Evolutionary conservation across 2,797 vertebrate genomes (phyloP).

Genomic region (Tympanoctomys barrerae): DNA sequence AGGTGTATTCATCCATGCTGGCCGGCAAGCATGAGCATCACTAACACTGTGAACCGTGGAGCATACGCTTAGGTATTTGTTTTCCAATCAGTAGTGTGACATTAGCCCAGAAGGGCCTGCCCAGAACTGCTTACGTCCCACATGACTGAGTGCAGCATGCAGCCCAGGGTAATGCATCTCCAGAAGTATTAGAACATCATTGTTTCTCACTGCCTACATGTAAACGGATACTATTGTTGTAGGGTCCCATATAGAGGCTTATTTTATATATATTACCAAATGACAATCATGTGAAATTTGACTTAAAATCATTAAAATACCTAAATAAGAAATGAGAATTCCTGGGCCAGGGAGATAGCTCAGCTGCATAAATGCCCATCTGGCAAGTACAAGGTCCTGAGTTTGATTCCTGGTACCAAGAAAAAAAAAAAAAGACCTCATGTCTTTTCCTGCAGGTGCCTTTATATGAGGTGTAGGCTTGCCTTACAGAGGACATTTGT

Average conservation of each 20-base stretch:
- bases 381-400: too few species aligned
- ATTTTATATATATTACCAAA: neutral
- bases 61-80: neutral
- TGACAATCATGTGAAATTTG: neutral
- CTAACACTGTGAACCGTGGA: neutral
- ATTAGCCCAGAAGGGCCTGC: neutral
- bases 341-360: neutral
- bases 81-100: neutral
- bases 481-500: too few species aligned
- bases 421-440: too few species aligned
- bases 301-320: constrained; percentile 23
- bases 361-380: too few species aligned
- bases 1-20: too few species aligned
- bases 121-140: neutral
- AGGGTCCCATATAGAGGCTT: neutral
- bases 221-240: neutral
- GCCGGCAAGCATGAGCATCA: neutral
- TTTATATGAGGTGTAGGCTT: neutral
- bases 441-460: neutral
- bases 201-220: neutral
- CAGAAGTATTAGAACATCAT: neutral
- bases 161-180: neutral
- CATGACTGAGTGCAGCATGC: neutral
- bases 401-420: too few species aligned
- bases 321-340: neutral